These are phyloP conservation scores for Drosophila histrio DNA, from an alignment of 2,888 invertebrate genomes.

Conservation along the genomic window DNA sequence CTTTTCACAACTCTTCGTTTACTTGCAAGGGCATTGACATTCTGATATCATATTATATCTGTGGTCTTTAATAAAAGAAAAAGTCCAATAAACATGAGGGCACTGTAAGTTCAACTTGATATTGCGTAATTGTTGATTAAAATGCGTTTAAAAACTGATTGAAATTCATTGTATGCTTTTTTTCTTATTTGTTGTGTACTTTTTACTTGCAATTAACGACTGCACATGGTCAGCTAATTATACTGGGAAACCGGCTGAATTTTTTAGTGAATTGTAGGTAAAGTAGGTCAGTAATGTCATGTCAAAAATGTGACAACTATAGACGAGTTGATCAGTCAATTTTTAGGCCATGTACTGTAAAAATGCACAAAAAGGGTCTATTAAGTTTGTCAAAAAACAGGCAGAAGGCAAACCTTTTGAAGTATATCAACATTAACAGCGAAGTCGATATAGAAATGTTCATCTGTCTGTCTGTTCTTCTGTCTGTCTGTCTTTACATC, in stretches of 20 bases:
- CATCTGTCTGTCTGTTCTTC: too few relatives aligned
- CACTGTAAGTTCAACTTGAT: background rate
- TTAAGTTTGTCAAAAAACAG: too few relatives aligned
- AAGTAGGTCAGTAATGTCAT: conserved; percentile 68
- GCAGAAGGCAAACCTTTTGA: too few relatives aligned
- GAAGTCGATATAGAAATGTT: too few relatives aligned
- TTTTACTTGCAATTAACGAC: conserved; percentile 18
- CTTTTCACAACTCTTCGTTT: conserved; percentile 8
- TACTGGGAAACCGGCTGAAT: conserved; percentile 55
- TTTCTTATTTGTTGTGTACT: conserved; percentile 7
- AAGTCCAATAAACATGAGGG: background rate
- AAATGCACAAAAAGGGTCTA: too few relatives aligned
- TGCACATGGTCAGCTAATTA: conserved; percentile 53
- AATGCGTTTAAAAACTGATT: conserved; percentile 5
- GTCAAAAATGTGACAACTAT: conserved; percentile 1
- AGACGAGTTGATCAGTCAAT: conserved; percentile 15
- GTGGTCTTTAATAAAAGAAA: background rate
- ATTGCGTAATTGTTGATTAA: conserved; percentile 32
- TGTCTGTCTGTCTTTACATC: too few relatives aligned
- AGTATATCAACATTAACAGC: too few relatives aligned
- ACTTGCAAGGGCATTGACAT: conserved; percentile 41
- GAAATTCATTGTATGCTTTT: conserved; percentile 21
- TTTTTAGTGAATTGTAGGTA: conserved; percentile 1
- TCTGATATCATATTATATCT: conserved; percentile 24
- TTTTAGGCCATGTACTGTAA: too few relatives aligned